Evolutionary conservation across 2,888 invertebrate genomes (phyloP), one percentile per base, ranked within the genome.

Genomic region (Ryuthela nishihirai): DNA sequence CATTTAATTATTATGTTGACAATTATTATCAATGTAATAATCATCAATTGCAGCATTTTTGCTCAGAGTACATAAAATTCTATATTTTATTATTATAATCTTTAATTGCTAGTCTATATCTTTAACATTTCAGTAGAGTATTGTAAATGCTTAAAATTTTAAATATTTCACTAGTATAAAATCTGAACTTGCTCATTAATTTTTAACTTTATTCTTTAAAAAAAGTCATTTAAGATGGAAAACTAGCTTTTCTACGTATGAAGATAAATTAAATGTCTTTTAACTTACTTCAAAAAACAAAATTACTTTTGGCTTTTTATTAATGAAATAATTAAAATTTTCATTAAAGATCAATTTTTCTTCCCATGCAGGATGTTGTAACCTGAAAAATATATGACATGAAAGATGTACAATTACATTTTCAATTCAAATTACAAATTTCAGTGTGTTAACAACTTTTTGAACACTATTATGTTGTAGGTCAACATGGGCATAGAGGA

Each of bases 281-380:
- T 43, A 9, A 34, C 66, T 60, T 65, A 77, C 76, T 71, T 80
- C 80, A 72, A 81, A 80, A 60, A 81, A 74, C 2, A 81, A 52
- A 9, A 80, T 68, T 2, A 75, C 72, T 58, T 73, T 72, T 2
- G 74, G 72, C 12, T 75, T 69, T 9, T 72, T 66, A 46, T 72
- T 70, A 4, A 74, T 66, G 45, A 81, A 73, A 65, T 75, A 72
- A 44, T 75, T 69, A 56, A 74, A 75, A 41, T 76, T 79, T 69
- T 84, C 82, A 69, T 83, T 82, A 65, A 84, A 80, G 29, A 83
- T 70, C 6, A 85, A 68, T 41, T 80, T 74, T 70, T 85, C 84
- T 69, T 85, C 83, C 85, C 85, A 85, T 2, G 76, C 71, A 4
- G 83, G 83, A 32, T 74, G 65, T 4, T 71, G 71, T 7, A 72